Evolutionary conservation across 2,888 invertebrate genomes (phyloP).

Genomic region (Aporophyla lueneburgensis): DNA sequence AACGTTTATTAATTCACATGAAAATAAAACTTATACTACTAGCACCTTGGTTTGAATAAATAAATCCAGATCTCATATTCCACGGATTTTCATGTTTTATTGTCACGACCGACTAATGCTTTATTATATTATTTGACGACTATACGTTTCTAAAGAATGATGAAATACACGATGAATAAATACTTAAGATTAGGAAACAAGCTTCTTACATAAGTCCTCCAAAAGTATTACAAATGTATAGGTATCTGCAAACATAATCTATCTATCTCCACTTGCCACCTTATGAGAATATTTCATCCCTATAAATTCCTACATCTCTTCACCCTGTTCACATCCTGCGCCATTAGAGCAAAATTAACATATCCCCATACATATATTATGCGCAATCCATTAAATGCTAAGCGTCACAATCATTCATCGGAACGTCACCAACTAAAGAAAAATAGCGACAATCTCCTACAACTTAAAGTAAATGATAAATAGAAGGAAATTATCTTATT

Average conservation of each 20-base stretch:
- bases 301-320: slow-evolving; percentile 41
- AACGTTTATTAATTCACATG: neutral
- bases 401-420: slow-evolving; percentile 39
- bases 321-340: slow-evolving; percentile 14
- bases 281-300: slow-evolving; percentile 36
- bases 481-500: slow-evolving; percentile 33
- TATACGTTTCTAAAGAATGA: neutral
- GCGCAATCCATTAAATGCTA: slow-evolving; percentile 34
- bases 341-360: slow-evolving; percentile 48
- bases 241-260: neutral
- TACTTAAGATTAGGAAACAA: neutral
- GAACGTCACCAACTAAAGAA: slow-evolving; percentile 20
- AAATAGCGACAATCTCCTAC: slow-evolving; percentile 19
- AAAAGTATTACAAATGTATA: neutral
- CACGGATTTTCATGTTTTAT: neutral
- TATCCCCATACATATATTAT: slow-evolving; percentile 7
- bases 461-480: slow-evolving; percentile 41
- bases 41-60: neutral
- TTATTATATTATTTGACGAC: too few species aligned
- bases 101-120: too few species aligned
- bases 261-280: neutral
- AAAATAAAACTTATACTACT: neutral
- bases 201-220: neutral
- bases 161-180: neutral
- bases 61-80: neutral